A percentile compares a stretch with the other conserved stretches of the same genome.
phyloP scores from a whole-genome alignment of 2,113 vertebrate species.

The Leucoraja erinaceus region DNA sequence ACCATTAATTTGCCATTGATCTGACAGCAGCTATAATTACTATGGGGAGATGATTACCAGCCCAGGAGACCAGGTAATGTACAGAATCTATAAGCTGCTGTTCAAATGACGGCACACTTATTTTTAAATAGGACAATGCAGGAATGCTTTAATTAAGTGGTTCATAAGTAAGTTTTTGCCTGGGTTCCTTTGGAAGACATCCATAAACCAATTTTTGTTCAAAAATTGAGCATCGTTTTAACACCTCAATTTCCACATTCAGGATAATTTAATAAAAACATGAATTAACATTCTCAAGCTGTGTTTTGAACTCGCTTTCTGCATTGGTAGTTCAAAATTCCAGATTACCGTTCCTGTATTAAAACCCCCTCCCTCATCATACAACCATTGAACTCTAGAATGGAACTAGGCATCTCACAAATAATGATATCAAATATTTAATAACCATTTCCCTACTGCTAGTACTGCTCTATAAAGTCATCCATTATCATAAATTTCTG shows the following conservation, averaged over 20 bases:
- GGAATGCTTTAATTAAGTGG: not conserved
- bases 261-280: not conserved
- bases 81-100: not conserved
- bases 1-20: not conserved
- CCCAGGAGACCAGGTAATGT: not conserved
- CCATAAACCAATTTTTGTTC: not conserved
- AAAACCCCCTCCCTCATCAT: not conserved
- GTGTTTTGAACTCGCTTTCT: not conserved
- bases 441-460: not conserved
- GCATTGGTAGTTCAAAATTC: not conserved
- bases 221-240: not conserved
- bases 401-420: not conserved
- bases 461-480: too few species aligned
- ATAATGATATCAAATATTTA: not conserved
- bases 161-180: too few species aligned
- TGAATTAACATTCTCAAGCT: not conserved
- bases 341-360: too few species aligned
- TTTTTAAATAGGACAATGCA: not conserved
- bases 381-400: not conserved
- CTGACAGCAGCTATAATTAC: slow-evolving; percentile 29
- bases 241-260: not conserved
- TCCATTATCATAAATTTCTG: not conserved
- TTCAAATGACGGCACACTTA: not conserved
- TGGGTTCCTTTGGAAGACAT: not conserved
- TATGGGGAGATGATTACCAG: not conserved